Base-by-base conservation (phyloP, 2,113 vertebrate genomes). In the Nycticorax nycticorax region DNA sequence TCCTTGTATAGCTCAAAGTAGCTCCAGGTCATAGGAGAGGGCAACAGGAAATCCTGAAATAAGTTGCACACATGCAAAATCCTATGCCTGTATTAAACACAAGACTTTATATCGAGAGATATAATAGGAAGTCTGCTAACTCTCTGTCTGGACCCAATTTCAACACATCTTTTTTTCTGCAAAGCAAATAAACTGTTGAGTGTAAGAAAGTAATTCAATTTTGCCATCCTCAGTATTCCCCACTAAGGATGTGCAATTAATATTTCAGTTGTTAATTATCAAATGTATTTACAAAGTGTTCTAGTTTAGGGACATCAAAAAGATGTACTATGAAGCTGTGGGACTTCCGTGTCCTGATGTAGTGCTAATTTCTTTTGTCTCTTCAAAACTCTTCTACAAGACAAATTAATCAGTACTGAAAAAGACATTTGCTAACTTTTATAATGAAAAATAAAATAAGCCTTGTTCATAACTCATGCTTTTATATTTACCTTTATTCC, bases 11-110 rank as follows among this genome's bases (percentile, higher is more conserved):
- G 77, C 76, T 91, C 73, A 75, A 78, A 94, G 94, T 69, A 95
- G 35, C 84, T 96, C 69, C 87, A 96, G 95, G 89, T 89, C 92
- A 67, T 74, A 92, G 41, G 26, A 77, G 23, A 89, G 74, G 84
- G 89, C 94, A 92, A 73, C 69, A 95, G 97, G 97, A 97, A 96
- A 96, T 96, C 96, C 96, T 95, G 77, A 87, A 92, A 53, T 92
- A 76, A 82, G 69, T 60, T 84, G 57, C 55, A 66, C 85, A 72
- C 57, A 76, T 79, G 77, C 47, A 84, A 81, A 93, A 80, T 59
- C 69, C 62, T 82, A 62, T 47, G 73, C 9, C 60, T 67, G 35
- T 6, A 39, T 72, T 78, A 88, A 89, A 52, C 62, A 86, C 15
- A 59, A 55, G 33, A 56, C 57, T 77, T 85, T 35, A 83, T 41